phyloP scores from a whole-genome alignment of 2,888 invertebrate genomes.

The Schizotus pectinicornis region DNA sequence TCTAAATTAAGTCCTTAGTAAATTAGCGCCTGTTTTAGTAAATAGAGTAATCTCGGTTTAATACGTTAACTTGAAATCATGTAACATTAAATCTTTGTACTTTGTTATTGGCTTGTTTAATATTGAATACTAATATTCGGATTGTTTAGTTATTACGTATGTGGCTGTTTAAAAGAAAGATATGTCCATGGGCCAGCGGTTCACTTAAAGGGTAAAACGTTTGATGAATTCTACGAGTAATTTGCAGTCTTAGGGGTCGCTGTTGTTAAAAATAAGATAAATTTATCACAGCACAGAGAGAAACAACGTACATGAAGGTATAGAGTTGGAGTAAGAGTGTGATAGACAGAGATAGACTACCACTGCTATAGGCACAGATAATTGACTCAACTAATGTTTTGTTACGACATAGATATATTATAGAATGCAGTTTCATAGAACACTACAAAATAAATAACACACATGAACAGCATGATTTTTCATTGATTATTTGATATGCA shows the following conservation, averaged over 20 bases:
- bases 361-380: slow-evolving; percentile 66
- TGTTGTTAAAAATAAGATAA: slow-evolving; percentile 9
- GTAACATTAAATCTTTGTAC: too few relatives aligned
- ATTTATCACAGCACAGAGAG: slow-evolving; percentile 51
- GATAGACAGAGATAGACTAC: slow-evolving; percentile 57
- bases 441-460: slow-evolving; percentile 56
- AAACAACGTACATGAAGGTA: slow-evolving; percentile 44
- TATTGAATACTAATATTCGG: too few relatives aligned
- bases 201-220: too few relatives aligned
- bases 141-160: too few relatives aligned
- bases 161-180: too few relatives aligned
- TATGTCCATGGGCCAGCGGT: too few relatives aligned
- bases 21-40: too few relatives aligned
- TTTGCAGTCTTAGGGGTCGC: slow-evolving; percentile 13
- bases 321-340: slow-evolving; percentile 50
- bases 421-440: slow-evolving; percentile 52
- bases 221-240: slow-evolving; percentile 8
- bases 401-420: slow-evolving; percentile 58
- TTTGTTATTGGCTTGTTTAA: too few relatives aligned
- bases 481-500: slow-evolving; percentile 40
- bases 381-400: slow-evolving; percentile 67
- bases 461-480: slow-evolving; percentile 51
- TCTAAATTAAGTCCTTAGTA: too few relatives aligned
- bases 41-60: too few relatives aligned
- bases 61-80: too few relatives aligned